Percentiles rank a stretch among this genome's conserved stretches.
phyloP scores from a whole-genome alignment of 2,888 invertebrate species.

The Drosophila pullipes region DNA sequence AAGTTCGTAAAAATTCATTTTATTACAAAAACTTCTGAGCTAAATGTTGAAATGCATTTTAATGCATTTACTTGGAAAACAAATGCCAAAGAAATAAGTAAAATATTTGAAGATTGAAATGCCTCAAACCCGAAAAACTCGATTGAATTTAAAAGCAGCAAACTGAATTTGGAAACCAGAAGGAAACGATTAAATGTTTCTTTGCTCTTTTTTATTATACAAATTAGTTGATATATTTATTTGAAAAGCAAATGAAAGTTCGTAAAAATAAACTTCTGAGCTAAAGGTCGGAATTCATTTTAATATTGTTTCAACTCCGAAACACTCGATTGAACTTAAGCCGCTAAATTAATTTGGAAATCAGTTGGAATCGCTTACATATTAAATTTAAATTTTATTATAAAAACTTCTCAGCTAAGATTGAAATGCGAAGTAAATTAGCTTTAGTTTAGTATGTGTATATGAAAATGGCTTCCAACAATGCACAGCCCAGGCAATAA shows the following conservation, averaged over 20 bases:
- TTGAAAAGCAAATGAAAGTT: neutral
- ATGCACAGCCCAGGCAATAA: neutral
- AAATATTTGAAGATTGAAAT: neutral
- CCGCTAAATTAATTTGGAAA: constrained; percentile 18
- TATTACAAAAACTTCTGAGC: neutral
- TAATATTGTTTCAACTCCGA: neutral
- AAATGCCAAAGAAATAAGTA: neutral
- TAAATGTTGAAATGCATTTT: neutral
- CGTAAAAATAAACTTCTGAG: neutral
- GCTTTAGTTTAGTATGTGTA: neutral
- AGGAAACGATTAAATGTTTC: no score
- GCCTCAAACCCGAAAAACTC: no score
- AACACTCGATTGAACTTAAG: neutral
- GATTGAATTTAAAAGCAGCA: no score
- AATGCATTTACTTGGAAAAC: neutral
- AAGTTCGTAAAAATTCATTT: neutral
- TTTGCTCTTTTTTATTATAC: neutral
- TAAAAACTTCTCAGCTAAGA: neutral
- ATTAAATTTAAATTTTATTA: neutral
- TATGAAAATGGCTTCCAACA: neutral
- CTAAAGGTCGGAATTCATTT: neutral
- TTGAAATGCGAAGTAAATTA: neutral
- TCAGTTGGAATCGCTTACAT: neutral
- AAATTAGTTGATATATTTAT: neutral
- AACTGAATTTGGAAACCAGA: no score